A percentile compares a stretch with the other conserved stretches of the same genome.
These are phyloP conservation scores for Phymanthus crucifer DNA, from an alignment of 92 coral and sea anemone genomes.

Conservation along the genomic window DNA sequence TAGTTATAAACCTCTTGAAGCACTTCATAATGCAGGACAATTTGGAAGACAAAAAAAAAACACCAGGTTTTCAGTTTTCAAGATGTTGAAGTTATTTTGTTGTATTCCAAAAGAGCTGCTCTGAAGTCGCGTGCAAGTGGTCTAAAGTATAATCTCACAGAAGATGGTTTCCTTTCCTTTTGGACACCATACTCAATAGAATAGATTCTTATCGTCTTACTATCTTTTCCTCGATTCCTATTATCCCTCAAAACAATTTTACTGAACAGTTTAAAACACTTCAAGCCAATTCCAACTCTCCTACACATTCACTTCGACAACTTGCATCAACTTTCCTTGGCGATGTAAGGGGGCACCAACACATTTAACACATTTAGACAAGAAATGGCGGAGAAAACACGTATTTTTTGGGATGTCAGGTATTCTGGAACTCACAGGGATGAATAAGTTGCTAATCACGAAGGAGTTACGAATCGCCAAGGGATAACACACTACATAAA, in stretches of 20 bases:
- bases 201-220: too few relatives aligned
- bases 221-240: background rate
- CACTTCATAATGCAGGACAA: too few relatives aligned
- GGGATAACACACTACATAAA: background rate
- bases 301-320: background rate
- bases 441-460: background rate
- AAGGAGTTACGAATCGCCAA: slow-evolving; percentile 3
- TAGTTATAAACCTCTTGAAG: too few relatives aligned
- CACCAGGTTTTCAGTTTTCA: too few relatives aligned
- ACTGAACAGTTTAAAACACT: background rate
- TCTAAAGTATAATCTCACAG: too few relatives aligned
- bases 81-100: too few relatives aligned
- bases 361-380: background rate
- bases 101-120: too few relatives aligned
- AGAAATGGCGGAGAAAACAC: background rate
- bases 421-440: background rate
- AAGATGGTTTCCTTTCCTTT: too few relatives aligned
- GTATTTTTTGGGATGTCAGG: background rate
- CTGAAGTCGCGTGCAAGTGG: too few relatives aligned
- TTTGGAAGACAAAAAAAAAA: too few relatives aligned
- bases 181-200: too few relatives aligned
- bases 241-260: background rate
- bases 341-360: background rate
- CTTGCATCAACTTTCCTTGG: background rate
- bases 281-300: background rate